Evolutionary conservation across 92 coral and sea anemone genomes (phyloP).

Genomic region (Porites lobata): DNA sequence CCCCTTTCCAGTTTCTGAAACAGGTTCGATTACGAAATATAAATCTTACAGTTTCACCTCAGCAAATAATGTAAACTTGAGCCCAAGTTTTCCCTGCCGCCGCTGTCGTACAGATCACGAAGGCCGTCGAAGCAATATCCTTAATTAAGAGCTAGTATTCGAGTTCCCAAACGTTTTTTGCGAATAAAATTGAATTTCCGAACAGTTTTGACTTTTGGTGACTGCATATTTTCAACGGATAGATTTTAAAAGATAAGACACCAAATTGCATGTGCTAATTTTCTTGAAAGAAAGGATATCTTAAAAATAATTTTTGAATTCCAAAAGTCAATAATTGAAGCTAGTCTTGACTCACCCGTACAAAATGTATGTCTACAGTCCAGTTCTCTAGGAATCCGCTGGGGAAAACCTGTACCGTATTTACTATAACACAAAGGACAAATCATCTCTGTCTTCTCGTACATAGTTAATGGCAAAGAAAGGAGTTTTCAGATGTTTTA

Average conservation of each 20-base stretch:
- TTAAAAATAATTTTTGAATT: conserved; percentile 7
- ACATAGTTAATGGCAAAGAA: conserved; percentile 43
- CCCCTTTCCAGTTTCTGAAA: neutral
- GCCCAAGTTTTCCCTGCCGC: no score
- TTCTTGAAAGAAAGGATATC: neutral
- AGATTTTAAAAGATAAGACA: neutral
- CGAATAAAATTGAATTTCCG: neutral
- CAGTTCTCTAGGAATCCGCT: conserved; percentile 91
- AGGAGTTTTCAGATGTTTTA: neutral
- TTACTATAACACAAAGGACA: conserved; percentile 82
- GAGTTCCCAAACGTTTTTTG: neutral
- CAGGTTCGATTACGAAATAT: neutral
- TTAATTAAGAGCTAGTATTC: neutral
- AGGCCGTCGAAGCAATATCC: neutral
- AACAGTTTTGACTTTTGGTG: neutral
- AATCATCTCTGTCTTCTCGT: conserved; percentile 77
- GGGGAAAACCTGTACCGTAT: conserved; percentile 93
- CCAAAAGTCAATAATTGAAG: neutral
- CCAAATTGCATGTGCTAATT: neutral
- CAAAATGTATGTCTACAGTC: conserved; percentile 94
- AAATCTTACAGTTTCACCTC: no score
- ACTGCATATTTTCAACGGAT: neutral
- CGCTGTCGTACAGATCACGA: no score
- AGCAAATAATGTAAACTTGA: no score
- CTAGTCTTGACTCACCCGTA: conserved; percentile 75